Conservation (phyloP, 2,113 vertebrate genomes). For the Falco punctatus region DNA sequence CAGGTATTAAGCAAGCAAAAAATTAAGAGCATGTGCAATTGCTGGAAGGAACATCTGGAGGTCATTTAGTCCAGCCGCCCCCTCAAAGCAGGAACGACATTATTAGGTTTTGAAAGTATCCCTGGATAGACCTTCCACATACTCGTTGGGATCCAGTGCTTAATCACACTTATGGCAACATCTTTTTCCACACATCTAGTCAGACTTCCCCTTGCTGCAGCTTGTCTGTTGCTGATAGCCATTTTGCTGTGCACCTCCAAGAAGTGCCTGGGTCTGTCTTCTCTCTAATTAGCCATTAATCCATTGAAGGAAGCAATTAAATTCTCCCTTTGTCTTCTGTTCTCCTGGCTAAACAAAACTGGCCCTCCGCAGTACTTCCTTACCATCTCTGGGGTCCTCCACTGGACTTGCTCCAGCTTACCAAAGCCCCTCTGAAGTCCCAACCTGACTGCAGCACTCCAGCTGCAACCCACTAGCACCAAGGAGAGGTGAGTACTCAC, state of each 20-base stretch:
- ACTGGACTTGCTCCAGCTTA: background rate
- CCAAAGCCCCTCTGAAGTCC: background rate
- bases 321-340: background rate
- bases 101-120: background rate
- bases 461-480: background rate
- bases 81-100: background rate
- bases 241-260: background rate
- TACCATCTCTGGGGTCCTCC: background rate
- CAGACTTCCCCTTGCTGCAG: background rate
- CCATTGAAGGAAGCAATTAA: background rate
- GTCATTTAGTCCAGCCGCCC: background rate
- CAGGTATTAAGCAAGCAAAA: background rate
- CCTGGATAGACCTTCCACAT: background rate
- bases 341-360: background rate
- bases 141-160: background rate
- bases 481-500: background rate
- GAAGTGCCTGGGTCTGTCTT: background rate
- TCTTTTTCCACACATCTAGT: background rate
- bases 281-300: background rate
- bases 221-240: background rate
- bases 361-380: background rate
- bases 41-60: constrained; percentile 32
- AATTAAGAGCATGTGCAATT: background rate
- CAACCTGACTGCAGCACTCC: background rate
- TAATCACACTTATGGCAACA: background rate